Conservation (phyloP, 2,888 invertebrate species). For the Tetramorium bicarinatum region DNA sequence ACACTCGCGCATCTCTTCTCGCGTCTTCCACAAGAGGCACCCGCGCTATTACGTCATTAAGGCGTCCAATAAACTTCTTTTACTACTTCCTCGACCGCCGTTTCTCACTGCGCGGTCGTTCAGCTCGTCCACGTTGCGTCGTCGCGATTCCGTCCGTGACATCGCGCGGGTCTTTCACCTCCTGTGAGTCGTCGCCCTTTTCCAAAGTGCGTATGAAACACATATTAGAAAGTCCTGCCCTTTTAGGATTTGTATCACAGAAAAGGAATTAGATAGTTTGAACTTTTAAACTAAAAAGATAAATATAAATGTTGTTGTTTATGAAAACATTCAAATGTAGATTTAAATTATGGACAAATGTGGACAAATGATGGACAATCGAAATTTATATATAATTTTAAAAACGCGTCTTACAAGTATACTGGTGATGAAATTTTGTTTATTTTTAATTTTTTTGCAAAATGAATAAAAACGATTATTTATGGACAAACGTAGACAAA, state of each 20-base stretch:
- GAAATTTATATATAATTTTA: too few species aligned
- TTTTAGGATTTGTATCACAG: not conserved
- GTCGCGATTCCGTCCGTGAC: constrained; percentile 40
- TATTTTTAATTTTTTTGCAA: too few species aligned
- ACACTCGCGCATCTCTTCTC: constrained; percentile 63
- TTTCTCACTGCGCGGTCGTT: constrained; percentile 27
- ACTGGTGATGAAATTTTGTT: too few species aligned
- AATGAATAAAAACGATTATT: too few species aligned
- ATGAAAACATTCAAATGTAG: not conserved
- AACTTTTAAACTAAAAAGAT: not conserved
- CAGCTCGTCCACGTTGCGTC: constrained; percentile 39
- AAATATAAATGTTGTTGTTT: not conserved
- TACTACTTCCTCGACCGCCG: constrained; percentile 77
- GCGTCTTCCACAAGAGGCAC: constrained; percentile 51
- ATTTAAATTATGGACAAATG: not conserved
- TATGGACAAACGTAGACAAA: too few species aligned
- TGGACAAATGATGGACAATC: too few species aligned
- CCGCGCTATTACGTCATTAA: constrained; percentile 80
- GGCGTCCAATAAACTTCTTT: constrained; percentile 81
- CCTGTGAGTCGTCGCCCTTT: constrained; percentile 50
- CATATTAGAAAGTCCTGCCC: not conserved
- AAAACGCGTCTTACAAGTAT: too few species aligned
- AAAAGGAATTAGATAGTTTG: not conserved
- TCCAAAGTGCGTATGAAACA: not conserved
- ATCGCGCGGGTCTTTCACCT: constrained; percentile 57